Base-by-base conservation (phyloP, 2,888 invertebrate species). In the Chydorus sphaericus region DNA sequence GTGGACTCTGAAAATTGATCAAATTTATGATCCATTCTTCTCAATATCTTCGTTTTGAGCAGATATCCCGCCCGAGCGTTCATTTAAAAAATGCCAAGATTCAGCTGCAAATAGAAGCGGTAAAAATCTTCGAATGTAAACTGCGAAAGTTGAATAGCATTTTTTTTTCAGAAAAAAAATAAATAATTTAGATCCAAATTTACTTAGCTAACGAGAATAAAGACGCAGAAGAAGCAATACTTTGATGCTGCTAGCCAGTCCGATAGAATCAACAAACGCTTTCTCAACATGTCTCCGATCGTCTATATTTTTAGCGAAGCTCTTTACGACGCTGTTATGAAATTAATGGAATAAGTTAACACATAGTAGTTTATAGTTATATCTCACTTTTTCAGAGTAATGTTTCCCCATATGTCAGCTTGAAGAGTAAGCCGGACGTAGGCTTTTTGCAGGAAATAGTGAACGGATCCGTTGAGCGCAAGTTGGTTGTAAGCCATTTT, bases 81-180 rank as follows among this genome's bases (percentile, higher is more conserved):
- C 71, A 90, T 91, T 71, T 96, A 94, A 65, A 85, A 88, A 59
- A 90, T 85, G 55, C 94, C 96, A 62, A 92, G 74, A 71, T 97
- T 97, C 55, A 97, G 75, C 71, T 96, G 94, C 93, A 97, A 94
- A n/a, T n/a, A n/a, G n/a, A n/a, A n/a, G n/a, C n/a, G n/a, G n/a
- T n/a, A n/a, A 62, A 96, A 73, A 71, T 97, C 96, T 79, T 63
- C 37, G 62, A 61, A 33, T 11, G 10, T 10, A 33, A 33, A 33
- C 10, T 11, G n/a, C n/a, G n/a, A 33, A 33, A 33, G n/a, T 33
- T 11, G n/a, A 33, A 33, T 11, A 11, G 10, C n/a, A 33, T 14
- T 33, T 11, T 10, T 39, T 10, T 6, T n/a, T 10, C 39, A 39
- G n/a, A 6, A 10, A 10, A 18, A 56, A 55, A 55, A 54, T 37